A percentile compares a stretch with the other conserved stretches of the same genome.
These are phyloP conservation scores for Tinea pellionella DNA, from an alignment of 2,888 invertebrate genomes.

Conservation along the genomic window DNA sequence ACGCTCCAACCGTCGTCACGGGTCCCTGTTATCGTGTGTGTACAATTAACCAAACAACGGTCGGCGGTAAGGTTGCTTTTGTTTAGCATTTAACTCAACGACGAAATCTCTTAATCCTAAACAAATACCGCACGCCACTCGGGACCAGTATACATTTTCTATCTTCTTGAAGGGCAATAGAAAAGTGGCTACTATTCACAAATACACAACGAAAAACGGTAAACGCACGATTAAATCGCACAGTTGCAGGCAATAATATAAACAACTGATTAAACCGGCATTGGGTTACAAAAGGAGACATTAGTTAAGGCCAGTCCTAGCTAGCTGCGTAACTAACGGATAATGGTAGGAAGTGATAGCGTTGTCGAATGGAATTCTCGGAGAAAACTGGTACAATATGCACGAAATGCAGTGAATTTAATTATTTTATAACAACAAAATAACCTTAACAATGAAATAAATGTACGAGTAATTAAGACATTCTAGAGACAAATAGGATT, in stretches of 20 bases:
- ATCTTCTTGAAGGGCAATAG: constrained; percentile 27
- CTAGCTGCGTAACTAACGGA: constrained; percentile 45
- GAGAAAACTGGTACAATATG: constrained; percentile 42
- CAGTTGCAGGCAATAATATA: constrained; percentile 58
- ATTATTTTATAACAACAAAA: not conserved
- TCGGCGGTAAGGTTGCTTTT: constrained; percentile 52
- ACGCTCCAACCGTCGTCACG: constrained; percentile 13
- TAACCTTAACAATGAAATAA: not conserved
- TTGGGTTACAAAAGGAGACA: constrained; percentile 64
- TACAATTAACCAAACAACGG: constrained; percentile 62
- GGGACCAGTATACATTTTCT: constrained; percentile 36
- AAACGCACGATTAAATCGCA: constrained; percentile 59
- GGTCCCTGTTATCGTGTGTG: constrained; percentile 46
- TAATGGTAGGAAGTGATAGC: constrained; percentile 60
- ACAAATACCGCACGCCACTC: constrained; percentile 46
- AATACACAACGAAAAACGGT: constrained; percentile 60
- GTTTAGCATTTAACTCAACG: constrained; percentile 55
- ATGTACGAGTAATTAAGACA: not conserved
- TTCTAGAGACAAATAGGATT: no score
- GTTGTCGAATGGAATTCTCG: constrained; percentile 23
- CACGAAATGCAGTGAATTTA: constrained; percentile 22
- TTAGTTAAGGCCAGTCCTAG: constrained; percentile 49
- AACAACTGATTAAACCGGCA: constrained; percentile 63
- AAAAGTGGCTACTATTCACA: constrained; percentile 35
- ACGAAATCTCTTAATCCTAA: constrained; percentile 63